Evolutionary conservation across 2,113 vertebrate genomes (phyloP), one percentile per base, ranked within the genome.

Genomic region (Symphodus melops): DNA sequence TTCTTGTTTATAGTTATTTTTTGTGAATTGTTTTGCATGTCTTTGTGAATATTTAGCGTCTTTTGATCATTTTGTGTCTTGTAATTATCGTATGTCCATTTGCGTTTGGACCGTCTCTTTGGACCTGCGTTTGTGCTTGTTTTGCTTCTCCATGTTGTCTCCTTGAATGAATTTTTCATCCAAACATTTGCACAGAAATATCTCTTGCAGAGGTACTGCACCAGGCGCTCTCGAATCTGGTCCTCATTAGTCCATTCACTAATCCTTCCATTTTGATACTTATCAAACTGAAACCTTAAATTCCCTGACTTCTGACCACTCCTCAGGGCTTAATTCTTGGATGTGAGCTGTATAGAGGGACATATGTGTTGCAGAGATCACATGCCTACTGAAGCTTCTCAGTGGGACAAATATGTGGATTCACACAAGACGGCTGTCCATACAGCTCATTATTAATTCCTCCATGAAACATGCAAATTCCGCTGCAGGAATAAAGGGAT

Each of bases 381-480:
- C 72, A 65, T 74, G 73, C 72, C 72, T 70, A 51, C 36, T 41
- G 42, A 67, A 77, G 59, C 63, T 56, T 66, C 71, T 77, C 79
- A 83, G 91, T 92, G 87, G 87, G 89, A 82, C 69, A 75, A 87
- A 86, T 94, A 93, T 94, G 89, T 76, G 64, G 78, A 67, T 75
- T 70, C 77, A 79, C 84, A 87, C 77, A 67, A 67, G 73, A 77
- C 33, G 53, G 61, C 82, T 83, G 85, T 90, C 86, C 88, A 87
- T 75, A 66, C 86, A 70, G 62, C 62, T 65, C 57, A 20, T 84
- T 86, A 92, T 91, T 54, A 86, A 95, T 92, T 93, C 93, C 94
- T 86, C 89, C 90, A 81, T 93, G 88, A 92, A 87, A 89, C 90
- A 92, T 93, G 92, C 90, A 92, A 91, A 93, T 93, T 74, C 83